Evolutionary conservation across 2,888 invertebrate species (phyloP).

Genomic region (Plagodis pulveraria): DNA sequence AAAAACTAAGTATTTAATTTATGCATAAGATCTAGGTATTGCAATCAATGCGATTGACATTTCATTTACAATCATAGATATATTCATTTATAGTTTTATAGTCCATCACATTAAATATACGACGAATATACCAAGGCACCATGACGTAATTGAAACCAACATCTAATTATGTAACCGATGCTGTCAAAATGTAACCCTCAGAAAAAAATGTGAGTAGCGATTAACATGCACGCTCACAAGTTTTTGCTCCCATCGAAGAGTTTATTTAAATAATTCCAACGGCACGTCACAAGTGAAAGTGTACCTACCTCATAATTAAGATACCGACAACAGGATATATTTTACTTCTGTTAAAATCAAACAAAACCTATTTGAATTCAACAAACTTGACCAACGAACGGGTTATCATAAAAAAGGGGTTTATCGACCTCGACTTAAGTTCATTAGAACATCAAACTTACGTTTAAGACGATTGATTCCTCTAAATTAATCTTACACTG

Average conservation of each 20-base stretch:
- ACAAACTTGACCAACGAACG: conserved; percentile 30
- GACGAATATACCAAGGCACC: neutral
- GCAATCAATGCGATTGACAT: no score
- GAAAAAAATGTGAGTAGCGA: conserved; percentile 14
- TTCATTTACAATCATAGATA: no score
- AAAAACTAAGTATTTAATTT: no score
- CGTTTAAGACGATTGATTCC: conserved; percentile 22
- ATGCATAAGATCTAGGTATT: no score
- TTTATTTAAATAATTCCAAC: conserved; percentile 28
- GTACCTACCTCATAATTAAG: conserved; percentile 15
- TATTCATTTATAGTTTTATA: no score
- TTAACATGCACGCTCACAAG: conserved; percentile 19
- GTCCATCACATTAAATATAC: no score
- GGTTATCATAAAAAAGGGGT: conserved; percentile 39
- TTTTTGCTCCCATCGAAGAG: conserved; percentile 16
- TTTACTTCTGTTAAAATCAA: conserved; percentile 15
- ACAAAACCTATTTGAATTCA: conserved; percentile 18
- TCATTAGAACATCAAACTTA: conserved; percentile 19
- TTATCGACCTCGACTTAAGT: conserved; percentile 45
- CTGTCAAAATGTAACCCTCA: conserved; percentile 15
- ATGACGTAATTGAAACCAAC: conserved; percentile 12
- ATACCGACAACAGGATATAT: conserved; percentile 19
- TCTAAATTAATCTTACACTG: conserved; percentile 22
- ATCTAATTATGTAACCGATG: conserved; percentile 17
- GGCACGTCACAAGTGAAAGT: conserved; percentile 39